A percentile compares a stretch with the other conserved stretches of the same genome.
Conservation (phyloP, 1,140 invertebrate species). For the Sinella curviseta region DNA sequence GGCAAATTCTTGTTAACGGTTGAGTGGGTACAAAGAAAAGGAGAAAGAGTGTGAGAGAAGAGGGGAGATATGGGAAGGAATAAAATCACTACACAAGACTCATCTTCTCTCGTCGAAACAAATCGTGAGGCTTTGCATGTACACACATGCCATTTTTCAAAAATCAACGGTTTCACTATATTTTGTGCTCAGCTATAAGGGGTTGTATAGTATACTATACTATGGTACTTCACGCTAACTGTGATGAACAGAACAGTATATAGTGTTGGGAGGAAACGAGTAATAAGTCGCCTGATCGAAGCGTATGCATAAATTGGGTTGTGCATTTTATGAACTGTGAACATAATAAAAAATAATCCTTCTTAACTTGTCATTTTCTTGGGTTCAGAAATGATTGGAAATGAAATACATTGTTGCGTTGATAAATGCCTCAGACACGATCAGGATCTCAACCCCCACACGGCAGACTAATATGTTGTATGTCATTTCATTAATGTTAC, state of each 20-base stretch:
- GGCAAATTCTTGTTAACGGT: neutral
- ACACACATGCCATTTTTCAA: constrained; percentile 8
- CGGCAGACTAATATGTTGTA: neutral
- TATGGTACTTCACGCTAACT: too few relatives aligned
- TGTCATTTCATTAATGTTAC: too few relatives aligned
- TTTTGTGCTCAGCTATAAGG: too few relatives aligned
- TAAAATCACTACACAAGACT: neutral
- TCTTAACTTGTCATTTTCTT: neutral
- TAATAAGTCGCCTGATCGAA: neutral
- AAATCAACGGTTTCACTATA: neutral
- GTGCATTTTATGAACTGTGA: neutral
- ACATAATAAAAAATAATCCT: neutral
- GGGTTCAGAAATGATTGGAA: neutral
- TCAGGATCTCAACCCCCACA: neutral
- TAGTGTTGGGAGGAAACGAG: too few relatives aligned
- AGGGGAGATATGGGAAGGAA: neutral
- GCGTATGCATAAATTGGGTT: neutral
- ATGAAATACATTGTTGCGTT: neutral
- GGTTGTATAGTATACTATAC: too few relatives aligned
- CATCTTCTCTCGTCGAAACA: neutral
- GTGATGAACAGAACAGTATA: too few relatives aligned
- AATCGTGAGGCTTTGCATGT: neutral
- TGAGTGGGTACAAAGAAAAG: constrained; percentile 19
- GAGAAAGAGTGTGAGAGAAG: neutral
- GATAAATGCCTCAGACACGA: too few relatives aligned